A percentile compares a stretch with the other conserved stretches of the same genome.
Evolutionary conservation across 2,888 invertebrate genomes (phyloP).

Genomic region (Dryadula phaetusa): DNA sequence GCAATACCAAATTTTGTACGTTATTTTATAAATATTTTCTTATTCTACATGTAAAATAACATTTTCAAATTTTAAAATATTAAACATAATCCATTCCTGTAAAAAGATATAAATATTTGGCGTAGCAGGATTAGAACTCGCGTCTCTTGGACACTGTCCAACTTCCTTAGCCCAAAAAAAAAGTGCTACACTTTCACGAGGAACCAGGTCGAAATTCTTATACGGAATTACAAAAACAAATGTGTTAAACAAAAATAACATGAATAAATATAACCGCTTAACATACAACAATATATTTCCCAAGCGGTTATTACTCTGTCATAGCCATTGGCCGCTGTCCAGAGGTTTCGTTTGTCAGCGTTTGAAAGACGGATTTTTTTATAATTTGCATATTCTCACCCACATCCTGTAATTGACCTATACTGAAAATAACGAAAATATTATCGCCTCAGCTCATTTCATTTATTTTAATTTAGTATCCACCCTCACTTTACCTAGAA

Average conservation of each 20-base stretch:
- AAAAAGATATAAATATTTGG: too few relatives aligned
- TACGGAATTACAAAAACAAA: background rate
- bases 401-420: slow-evolving; percentile 39
- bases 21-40: too few relatives aligned
- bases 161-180: background rate
- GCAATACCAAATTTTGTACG: too few relatives aligned
- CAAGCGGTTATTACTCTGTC: slow-evolving; percentile 25
- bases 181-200: background rate
- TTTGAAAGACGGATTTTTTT: slow-evolving; percentile 30
- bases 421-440: slow-evolving; percentile 23
- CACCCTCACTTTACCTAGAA: slow-evolving; percentile 15
- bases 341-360: slow-evolving; percentile 48
- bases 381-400: slow-evolving; percentile 31
- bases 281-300: slow-evolving; percentile 8
- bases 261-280: background rate
- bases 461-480: background rate
- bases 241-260: slow-evolving; percentile 2
- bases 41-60: too few relatives aligned
- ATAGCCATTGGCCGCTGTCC: slow-evolving; percentile 42
- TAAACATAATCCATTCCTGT: too few relatives aligned
- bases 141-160: background rate
- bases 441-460: slow-evolving; percentile 11
- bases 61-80: too few relatives aligned
- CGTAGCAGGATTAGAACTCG: background rate
- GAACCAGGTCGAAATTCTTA: background rate